These are phyloP conservation scores for Eurytoma adleriae DNA, from an alignment of 2,888 invertebrate genomes.

Conservation along the genomic window DNA sequence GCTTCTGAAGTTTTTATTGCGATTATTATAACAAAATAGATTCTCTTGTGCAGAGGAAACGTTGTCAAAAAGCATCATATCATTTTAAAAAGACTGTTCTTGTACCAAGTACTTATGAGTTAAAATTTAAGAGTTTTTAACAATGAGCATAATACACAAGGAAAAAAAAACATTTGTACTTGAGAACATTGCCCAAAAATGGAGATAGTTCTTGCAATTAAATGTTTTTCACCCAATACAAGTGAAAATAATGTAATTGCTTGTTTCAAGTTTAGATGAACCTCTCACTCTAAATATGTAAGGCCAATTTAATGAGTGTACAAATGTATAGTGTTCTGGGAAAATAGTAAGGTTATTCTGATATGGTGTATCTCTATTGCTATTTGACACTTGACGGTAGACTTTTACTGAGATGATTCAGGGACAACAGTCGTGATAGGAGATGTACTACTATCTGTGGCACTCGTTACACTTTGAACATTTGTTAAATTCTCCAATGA, in stretches of 20 bases:
- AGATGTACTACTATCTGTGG: constrained; percentile 44
- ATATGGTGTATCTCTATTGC: constrained; percentile 70
- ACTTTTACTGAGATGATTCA: constrained; percentile 44
- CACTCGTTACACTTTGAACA: constrained; percentile 29
- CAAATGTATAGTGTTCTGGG: constrained; percentile 64
- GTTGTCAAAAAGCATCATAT: constrained; percentile 36
- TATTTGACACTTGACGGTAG: constrained; percentile 58
- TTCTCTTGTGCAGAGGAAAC: constrained; percentile 40
- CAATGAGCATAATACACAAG: constrained; percentile 60
- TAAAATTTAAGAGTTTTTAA: constrained; percentile 63
- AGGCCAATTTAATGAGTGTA: constrained; percentile 63
- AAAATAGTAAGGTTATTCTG: constrained; percentile 69
- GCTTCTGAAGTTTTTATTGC: constrained; percentile 24
- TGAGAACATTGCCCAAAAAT: constrained; percentile 50
- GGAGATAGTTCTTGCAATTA: constrained; percentile 32
- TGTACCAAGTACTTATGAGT: constrained; percentile 59
- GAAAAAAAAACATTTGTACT: constrained; percentile 53
- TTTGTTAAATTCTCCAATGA: constrained; percentile 35
- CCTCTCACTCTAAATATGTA: constrained; percentile 42
- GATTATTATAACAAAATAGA: constrained; percentile 43
- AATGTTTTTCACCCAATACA: constrained; percentile 31
- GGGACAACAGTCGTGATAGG: constrained; percentile 21
- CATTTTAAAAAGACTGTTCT: constrained; percentile 45
- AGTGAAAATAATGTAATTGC: constrained; percentile 30
- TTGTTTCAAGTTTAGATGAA: constrained; percentile 40